A percentile compares a stretch with the other conserved stretches of the same genome.
Conservation (phyloP, 2,888 invertebrate genomes). For the Lottia gigantea region DNA sequence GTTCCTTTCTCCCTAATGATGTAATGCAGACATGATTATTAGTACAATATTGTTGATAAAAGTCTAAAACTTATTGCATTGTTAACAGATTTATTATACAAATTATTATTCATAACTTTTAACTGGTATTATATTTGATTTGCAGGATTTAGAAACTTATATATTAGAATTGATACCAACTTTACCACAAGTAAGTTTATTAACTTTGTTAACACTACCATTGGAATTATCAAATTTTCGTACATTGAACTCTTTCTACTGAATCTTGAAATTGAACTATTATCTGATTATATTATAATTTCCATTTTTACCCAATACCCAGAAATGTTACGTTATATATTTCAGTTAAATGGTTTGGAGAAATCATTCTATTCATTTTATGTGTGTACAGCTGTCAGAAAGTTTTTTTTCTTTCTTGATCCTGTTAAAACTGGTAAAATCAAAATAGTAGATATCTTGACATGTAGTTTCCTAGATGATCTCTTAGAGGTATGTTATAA, state of each 20-base stretch:
- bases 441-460: conserved; percentile 89
- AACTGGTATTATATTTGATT: conserved; percentile 49
- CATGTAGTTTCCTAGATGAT: conserved; percentile 92
- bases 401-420: conserved; percentile 96
- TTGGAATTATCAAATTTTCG: no score
- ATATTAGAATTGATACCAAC: conserved; percentile 93
- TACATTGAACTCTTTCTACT: no score
- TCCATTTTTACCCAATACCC: conserved; percentile 5
- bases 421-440: conserved; percentile 88
- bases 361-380: conserved; percentile 96
- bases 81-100: no score
- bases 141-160: conserved; percentile 92
- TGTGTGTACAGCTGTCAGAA: conserved; percentile 93
- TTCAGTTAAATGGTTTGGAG: conserved; percentile 83
- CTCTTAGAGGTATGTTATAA: conserved; percentile 78
- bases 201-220: no score
- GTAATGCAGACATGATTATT: no score
- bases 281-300: neutral
- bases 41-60: no score
- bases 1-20: no score
- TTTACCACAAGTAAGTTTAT: conserved; percentile 76
- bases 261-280: no score
- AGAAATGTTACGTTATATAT: no score
- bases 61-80: no score
- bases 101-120: no score